Conservation (phyloP, 2,888 invertebrate species). For the Caenorhabditis panamensis region DNA sequence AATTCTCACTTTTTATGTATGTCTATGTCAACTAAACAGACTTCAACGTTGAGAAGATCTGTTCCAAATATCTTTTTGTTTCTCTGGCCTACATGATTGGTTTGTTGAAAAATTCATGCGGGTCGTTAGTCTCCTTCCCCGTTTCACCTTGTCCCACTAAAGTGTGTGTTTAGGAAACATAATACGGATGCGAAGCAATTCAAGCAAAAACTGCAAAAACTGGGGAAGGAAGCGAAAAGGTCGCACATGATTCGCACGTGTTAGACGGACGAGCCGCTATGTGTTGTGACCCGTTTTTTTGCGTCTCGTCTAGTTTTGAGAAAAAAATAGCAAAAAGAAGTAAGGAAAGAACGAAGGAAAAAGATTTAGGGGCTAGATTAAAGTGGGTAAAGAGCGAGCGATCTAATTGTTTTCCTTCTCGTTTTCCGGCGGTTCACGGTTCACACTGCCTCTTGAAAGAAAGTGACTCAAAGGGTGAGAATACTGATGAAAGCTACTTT, state of each 20-base stretch:
- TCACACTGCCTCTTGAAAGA: neutral
- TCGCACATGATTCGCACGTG: conserved; percentile 45
- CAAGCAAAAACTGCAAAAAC: conserved; percentile 48
- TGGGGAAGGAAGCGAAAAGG: neutral
- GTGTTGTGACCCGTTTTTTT: conserved; percentile 30
- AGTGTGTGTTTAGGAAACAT: conserved; percentile 9
- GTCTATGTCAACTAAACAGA: too few relatives aligned
- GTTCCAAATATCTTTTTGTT: conserved; percentile 2
- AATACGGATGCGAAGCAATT: conserved; percentile 36
- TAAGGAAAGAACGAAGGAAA: conserved; percentile 9
- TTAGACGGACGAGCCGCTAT: conserved; percentile 24
- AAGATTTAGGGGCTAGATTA: conserved; percentile 36
- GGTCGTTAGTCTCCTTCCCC: neutral
- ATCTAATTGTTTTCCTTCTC: conserved; percentile 53
- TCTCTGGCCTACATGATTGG: neutral
- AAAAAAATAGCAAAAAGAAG: neutral
- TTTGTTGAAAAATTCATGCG: conserved; percentile 3
- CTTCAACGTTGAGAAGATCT: conserved; percentile 8
- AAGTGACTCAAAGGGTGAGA: neutral
- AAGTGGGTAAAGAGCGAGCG: conserved; percentile 11
- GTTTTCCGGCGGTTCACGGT: conserved; percentile 30
- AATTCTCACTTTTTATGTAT: too few relatives aligned
- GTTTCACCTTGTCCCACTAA: neutral
- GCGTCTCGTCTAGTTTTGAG: neutral
- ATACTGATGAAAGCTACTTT: neutral